Percentiles rank a stretch among this genome's conserved stretches.
Conservation (phyloP, 2,888 invertebrate genomes). For the Azorinus chamasolen region DNA sequence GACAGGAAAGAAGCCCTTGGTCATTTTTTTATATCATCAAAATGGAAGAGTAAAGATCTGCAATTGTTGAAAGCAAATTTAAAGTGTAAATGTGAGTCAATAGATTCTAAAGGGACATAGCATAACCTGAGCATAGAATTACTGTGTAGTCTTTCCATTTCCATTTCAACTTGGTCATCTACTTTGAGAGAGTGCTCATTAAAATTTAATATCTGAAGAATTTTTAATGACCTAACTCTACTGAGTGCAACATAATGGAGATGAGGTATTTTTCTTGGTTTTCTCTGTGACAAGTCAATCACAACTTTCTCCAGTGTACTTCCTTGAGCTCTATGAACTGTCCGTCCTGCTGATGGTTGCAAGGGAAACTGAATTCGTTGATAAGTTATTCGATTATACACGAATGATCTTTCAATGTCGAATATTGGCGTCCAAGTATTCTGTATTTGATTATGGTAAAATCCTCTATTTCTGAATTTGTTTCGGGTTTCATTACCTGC, state of each 20-base stretch:
- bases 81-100: slow-evolving; percentile 26
- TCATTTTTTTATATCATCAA: no score
- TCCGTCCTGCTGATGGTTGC: slow-evolving; percentile 50
- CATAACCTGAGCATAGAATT: slow-evolving; percentile 34
- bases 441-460: slow-evolving; percentile 34
- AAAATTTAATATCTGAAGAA: slow-evolving; percentile 50
- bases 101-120: slow-evolving; percentile 25
- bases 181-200: slow-evolving; percentile 38
- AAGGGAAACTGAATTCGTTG: slow-evolving; percentile 53
- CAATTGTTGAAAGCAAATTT: slow-evolving; percentile 37
- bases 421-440: slow-evolving; percentile 54
- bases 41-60: no score
- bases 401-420: no score
- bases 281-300: slow-evolving; percentile 28
- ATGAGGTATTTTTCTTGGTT: no score
- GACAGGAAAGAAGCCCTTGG: slow-evolving; percentile 4
- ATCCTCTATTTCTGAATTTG: slow-evolving; percentile 36
- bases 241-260: slow-evolving; percentile 57
- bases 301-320: slow-evolving; percentile 39
- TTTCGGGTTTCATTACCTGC: slow-evolving; percentile 34
- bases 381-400: slow-evolving; percentile 41
- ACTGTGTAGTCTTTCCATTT: slow-evolving; percentile 42
- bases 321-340: slow-evolving; percentile 61
- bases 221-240: slow-evolving; percentile 41
- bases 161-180: slow-evolving; percentile 42